A percentile compares a stretch with the other conserved stretches of the same genome.
These are phyloP conservation scores for Hydropotes inermis DNA, from an alignment of 2,113 vertebrate genomes.

Conservation along the genomic window DNA sequence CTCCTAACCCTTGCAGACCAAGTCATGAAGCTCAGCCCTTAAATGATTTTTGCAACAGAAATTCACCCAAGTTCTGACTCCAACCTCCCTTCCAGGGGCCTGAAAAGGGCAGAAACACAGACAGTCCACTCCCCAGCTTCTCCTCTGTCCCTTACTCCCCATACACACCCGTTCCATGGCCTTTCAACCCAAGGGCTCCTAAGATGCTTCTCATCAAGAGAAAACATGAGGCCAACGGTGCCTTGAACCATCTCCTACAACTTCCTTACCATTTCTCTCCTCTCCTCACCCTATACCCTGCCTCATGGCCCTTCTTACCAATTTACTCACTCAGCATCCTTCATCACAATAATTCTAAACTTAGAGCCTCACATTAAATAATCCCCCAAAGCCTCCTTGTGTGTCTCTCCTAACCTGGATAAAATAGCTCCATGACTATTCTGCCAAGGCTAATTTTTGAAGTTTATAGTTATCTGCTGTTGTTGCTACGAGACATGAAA, in stretches of 20 bases:
- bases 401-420: neutral
- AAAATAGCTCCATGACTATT: neutral
- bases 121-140: neutral
- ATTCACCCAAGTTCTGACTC: neutral
- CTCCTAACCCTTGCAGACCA: neutral
- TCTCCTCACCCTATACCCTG: neutral
- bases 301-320: neutral
- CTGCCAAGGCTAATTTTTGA: neutral
- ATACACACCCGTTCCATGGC: fast-evolving
- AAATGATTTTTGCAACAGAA: neutral
- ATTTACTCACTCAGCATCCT: neutral
- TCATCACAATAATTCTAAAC: neutral
- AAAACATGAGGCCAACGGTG: fast-evolving
- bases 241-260: neutral
- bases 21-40: neutral
- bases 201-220: neutral
- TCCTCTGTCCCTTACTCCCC: fast-evolving
- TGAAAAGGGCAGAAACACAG: neutral
- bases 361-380: neutral
- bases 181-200: neutral
- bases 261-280: neutral
- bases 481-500: neutral
- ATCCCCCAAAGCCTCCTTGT: neutral
- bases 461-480: neutral
- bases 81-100: neutral